A percentile compares a stretch with the other conserved stretches of the same genome.
Conservation (phyloP, 2,113 vertebrate species). For the Peromyscus leucopus region DNA sequence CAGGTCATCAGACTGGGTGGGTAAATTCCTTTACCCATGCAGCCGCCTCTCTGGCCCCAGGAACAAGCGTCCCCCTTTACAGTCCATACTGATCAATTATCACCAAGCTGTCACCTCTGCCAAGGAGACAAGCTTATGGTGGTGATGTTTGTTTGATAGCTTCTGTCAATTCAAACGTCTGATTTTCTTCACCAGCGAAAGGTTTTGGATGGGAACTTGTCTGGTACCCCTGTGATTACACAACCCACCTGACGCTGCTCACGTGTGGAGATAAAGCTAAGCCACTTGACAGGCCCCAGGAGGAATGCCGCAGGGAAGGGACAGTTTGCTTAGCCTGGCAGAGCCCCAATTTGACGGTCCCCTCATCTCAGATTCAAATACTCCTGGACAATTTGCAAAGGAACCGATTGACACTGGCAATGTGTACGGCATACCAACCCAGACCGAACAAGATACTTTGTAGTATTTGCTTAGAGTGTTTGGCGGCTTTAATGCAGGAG, state of each 20-base stretch:
- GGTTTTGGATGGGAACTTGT: not conserved
- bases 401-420: not conserved
- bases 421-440: not conserved
- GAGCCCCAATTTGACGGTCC: not conserved
- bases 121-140: not conserved
- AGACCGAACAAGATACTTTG: not conserved
- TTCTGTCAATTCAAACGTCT: not conserved
- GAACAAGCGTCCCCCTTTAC: not conserved
- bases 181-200: constrained; percentile 14
- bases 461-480: not conserved
- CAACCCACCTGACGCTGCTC: too few species aligned
- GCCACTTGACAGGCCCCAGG: not conserved
- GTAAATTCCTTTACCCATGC: not conserved
- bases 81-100: not conserved
- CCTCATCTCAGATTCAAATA: not conserved
- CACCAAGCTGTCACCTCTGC: too few species aligned
- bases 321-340: not conserved
- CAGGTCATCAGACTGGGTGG: not conserved
- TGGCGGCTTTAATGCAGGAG: not conserved
- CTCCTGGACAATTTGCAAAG: constrained; percentile 26
- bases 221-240: not conserved
- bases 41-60: not conserved
- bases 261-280: not conserved
- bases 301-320: not conserved
- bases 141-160: not conserved